Evolutionary conservation across 2,888 invertebrate species (phyloP), one percentile per base, ranked within the genome.

Genomic region (Oscheius onirici): DNA sequence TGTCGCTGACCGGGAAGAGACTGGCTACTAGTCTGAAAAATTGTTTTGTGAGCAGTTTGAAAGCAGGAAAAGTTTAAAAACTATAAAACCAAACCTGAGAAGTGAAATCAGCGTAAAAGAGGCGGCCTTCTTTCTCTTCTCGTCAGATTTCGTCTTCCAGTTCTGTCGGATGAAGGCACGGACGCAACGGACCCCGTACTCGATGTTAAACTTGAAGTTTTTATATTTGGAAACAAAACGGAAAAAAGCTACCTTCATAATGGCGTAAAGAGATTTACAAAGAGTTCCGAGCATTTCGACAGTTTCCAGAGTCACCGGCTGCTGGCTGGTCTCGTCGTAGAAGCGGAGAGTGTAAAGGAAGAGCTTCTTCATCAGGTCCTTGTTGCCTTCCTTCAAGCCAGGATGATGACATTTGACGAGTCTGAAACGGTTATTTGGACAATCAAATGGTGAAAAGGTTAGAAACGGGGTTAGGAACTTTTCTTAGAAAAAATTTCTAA

Each of bases 401-500:
- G 93, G 93, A 88, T 95, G 93, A 89, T 94, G 93, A 84, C 93
- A 93, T 89, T 94, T 94, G 20, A 95, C 92, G 79, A 96, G 91
- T 83, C 93, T 91, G 84, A 93, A 92, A 57, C n/a, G n/a, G n/a
- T n/a, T n/a, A n/a, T n/a, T n/a, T n/a, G n/a, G n/a, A n/a, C n/a
- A n/a, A n/a, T n/a, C n/a, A n/a, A n/a, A n/a, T n/a, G n/a, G n/a
- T n/a, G n/a, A n/a, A n/a, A n/a, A n/a, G n/a, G n/a, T n/a, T n/a
- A n/a, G n/a, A n/a, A n/a, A n/a, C n/a, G n/a, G n/a, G n/a, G n/a
- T n/a, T n/a, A n/a, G n/a, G n/a, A n/a, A n/a, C n/a, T n/a, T n/a
- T n/a, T n/a, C n/a, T n/a, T n/a, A n/a, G n/a, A n/a, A n/a, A n/a
- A n/a, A n/a, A n/a, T n/a, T n/a, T n/a, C n/a, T n/a, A n/a, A n/a